Evolutionary conservation across 2,888 invertebrate species (phyloP).

Genomic region (Amphipoea lucens): DNA sequence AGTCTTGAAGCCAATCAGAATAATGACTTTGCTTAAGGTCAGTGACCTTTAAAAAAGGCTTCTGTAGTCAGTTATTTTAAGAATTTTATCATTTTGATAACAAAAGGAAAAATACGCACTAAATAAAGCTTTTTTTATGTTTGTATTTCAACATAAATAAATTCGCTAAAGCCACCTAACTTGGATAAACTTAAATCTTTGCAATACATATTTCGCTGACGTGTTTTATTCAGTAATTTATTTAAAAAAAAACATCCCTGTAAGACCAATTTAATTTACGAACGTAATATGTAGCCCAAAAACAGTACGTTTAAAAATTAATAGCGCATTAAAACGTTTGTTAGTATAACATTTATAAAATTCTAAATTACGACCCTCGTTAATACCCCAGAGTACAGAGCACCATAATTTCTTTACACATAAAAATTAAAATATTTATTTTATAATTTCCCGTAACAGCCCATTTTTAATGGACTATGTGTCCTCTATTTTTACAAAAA

Average conservation of each 20-base stretch:
- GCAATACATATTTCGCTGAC: background rate
- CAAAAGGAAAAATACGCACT: background rate
- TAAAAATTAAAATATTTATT: slow-evolving; percentile 41
- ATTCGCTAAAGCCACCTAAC: slow-evolving; percentile 3
- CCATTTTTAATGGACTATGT: slow-evolving; percentile 41
- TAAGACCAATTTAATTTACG: slow-evolving; percentile 53
- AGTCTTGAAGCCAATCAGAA: slow-evolving; percentile 47
- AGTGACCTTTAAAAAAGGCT: background rate
- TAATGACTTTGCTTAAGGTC: slow-evolving; percentile 38
- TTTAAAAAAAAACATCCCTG: slow-evolving; percentile 2
- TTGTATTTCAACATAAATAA: background rate
- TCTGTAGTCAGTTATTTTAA: background rate
- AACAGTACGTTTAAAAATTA: slow-evolving; percentile 69
- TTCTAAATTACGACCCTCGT: slow-evolving; percentile 72
- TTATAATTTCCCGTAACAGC: slow-evolving; percentile 37
- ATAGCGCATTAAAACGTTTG: slow-evolving; percentile 70
- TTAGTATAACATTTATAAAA: slow-evolving; percentile 76
- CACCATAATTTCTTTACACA: slow-evolving; percentile 61
- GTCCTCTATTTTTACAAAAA: slow-evolving; percentile 33
- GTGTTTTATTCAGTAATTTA: slow-evolving; percentile 23
- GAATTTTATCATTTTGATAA: slow-evolving; percentile 6
- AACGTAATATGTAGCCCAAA: slow-evolving; percentile 29
- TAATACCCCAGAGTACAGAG: slow-evolving; percentile 67
- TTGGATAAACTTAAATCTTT: background rate
- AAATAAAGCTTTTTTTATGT: background rate